phyloP scores from a whole-genome alignment of 2,888 invertebrate species.

The Xestia ashworthii region DNA sequence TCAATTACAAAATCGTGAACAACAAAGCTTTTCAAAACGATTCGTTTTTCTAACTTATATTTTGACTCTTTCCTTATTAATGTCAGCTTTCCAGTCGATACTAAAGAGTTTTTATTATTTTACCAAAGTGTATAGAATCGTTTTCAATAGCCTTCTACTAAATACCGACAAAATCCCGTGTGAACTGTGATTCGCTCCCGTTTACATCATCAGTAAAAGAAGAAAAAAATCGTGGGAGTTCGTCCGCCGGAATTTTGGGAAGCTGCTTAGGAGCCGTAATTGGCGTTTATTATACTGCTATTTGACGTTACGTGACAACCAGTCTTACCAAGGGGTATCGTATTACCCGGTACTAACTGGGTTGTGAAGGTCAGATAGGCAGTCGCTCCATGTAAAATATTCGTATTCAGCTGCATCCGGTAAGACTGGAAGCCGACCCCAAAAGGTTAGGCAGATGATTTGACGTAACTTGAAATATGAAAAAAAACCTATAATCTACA shows the following conservation, averaged over 20 bases:
- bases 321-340: too few relatives aligned
- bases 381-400: too few relatives aligned
- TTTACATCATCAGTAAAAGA: neutral
- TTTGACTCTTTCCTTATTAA: conserved; percentile 21
- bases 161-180: conserved; percentile 37
- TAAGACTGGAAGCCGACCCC: too few relatives aligned
- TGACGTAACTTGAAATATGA: neutral
- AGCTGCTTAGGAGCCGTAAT: neutral
- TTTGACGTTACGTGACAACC: neutral
- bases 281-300: too few relatives aligned
- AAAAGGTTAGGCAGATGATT: too few relatives aligned
- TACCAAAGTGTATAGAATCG: neutral
- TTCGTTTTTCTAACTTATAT: conserved; percentile 1
- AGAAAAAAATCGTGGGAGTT: conserved; percentile 26
- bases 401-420: too few relatives aligned
- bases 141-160: conserved; percentile 10
- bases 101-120: neutral
- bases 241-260: conserved; percentile 12
- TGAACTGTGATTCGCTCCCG: conserved; percentile 31
- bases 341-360: too few relatives aligned
- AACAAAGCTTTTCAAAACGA: neutral
- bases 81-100: neutral
- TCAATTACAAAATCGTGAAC: neutral
- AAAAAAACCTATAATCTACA: too few relatives aligned
- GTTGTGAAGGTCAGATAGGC: too few relatives aligned